Conservation (phyloP, 2,797 vertebrate species). For the Chiroxiphia lanceolata region DNA sequence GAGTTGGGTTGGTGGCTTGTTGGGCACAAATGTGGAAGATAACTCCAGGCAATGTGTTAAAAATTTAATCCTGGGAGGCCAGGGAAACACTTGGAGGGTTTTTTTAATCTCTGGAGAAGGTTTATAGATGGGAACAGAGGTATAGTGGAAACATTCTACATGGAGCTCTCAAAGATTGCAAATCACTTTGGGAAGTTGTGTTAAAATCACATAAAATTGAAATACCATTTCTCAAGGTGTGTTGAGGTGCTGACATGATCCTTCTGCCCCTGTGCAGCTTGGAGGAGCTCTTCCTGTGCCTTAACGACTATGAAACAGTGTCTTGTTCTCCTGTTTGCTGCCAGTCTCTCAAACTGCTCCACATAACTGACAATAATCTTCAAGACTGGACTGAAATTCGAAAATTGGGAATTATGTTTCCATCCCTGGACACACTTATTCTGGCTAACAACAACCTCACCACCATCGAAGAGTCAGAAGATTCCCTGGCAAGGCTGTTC, state of each 20-base stretch:
- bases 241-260: not conserved
- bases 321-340: conserved; percentile 84
- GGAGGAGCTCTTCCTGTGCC: conserved; percentile 97
- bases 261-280: conserved; percentile 79
- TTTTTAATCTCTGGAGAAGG: not conserved
- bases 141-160: not conserved
- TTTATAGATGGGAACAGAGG: not conserved
- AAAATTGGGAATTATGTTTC: conserved; percentile 92
- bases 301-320: conserved; percentile 92
- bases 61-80: not conserved
- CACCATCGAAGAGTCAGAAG: conserved; percentile 84
- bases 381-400: conserved; percentile 92
- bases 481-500: conserved; percentile 86
- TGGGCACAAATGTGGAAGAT: not conserved
- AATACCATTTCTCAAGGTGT: not conserved
- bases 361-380: conserved; percentile 97
- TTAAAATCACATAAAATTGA: not conserved
- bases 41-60: not conserved
- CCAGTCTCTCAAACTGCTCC: conserved; percentile 91
- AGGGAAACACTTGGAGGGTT: not conserved
- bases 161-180: not conserved
- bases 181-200: not conserved
- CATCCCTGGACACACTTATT: conserved; percentile 86
- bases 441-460: conserved; percentile 91
- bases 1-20: not conserved